These are phyloP conservation scores for Dryadula phaetusa DNA, from an alignment of 2,888 invertebrate genomes.

Conservation along the genomic window DNA sequence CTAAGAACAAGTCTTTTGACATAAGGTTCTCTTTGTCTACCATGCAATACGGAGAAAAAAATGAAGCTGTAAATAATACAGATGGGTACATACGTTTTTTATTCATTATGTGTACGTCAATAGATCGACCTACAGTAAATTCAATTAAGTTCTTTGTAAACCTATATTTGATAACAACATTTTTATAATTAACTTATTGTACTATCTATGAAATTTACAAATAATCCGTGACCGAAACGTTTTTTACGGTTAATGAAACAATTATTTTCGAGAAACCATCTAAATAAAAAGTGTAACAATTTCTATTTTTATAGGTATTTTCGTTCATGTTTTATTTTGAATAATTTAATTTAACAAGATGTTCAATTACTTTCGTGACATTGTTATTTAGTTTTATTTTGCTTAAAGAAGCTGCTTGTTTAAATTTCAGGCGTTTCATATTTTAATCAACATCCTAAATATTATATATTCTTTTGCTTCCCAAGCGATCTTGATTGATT, in stretches of 20 bases:
- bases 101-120: background rate
- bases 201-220: conserved; percentile 30
- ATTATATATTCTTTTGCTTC: background rate
- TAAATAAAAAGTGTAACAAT: conserved; percentile 19
- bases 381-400: conserved; percentile 3
- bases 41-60: background rate
- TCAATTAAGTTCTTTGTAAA: background rate
- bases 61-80: too few species aligned
- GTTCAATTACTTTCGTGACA: background rate
- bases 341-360: conserved; percentile 12
- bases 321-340: conserved; percentile 5
- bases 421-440: background rate
- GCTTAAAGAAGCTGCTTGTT: background rate
- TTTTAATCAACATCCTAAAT: background rate
- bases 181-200: conserved; percentile 16
- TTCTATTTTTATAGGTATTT: conserved; percentile 16
- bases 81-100: background rate
- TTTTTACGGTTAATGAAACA: conserved; percentile 32
- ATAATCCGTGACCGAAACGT: conserved; percentile 37
- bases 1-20: too few species aligned
- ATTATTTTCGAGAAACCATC: conserved; percentile 36
- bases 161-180: background rate
- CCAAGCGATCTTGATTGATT: background rate
- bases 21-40: too few species aligned
- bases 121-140: background rate